Conservation (phyloP, 2,888 invertebrate species). For the Leptinotarsa juncta region DNA sequence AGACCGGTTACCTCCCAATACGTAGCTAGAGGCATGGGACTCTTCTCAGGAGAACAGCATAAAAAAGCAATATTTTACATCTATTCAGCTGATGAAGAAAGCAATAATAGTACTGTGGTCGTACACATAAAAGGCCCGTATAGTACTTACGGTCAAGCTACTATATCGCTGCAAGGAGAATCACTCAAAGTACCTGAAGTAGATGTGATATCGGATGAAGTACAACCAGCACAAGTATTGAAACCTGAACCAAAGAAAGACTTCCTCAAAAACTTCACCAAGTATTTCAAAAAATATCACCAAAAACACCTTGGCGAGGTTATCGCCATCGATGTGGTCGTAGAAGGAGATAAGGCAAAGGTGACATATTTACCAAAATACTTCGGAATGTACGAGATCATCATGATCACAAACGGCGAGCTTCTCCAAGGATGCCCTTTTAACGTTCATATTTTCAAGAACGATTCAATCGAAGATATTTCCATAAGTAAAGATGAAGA, state of each 20-base stretch:
- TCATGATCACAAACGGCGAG: slow-evolving; percentile 70
- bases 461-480: slow-evolving; percentile 45
- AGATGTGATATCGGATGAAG: slow-evolving; percentile 30
- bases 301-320: slow-evolving; percentile 55
- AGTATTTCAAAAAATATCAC: slow-evolving; percentile 32
- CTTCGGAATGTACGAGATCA: slow-evolving; percentile 71
- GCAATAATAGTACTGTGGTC: slow-evolving; percentile 51
- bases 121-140: slow-evolving; percentile 61
- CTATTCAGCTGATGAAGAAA: slow-evolving; percentile 61
- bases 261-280: slow-evolving; percentile 31
- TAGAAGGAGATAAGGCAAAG: slow-evolving; percentile 67
- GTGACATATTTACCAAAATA: slow-evolving; percentile 68
- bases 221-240: not conserved
- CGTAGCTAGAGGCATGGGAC: slow-evolving; percentile 72
- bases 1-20: slow-evolving; percentile 65
- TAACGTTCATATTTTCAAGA: slow-evolving; percentile 64
- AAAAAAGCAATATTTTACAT: slow-evolving; percentile 71
- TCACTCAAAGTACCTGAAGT: slow-evolving; percentile 34
- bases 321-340: slow-evolving; percentile 68
- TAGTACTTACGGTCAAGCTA: slow-evolving; percentile 55
- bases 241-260: slow-evolving; percentile 3
- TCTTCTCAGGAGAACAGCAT: slow-evolving; percentile 70
- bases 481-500: slow-evolving; percentile 33
- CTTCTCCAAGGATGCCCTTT: slow-evolving; percentile 73
- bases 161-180: slow-evolving; percentile 48